phyloP scores from a whole-genome alignment of 2,113 vertebrate genomes.

The Petaurus breviceps region DNA sequence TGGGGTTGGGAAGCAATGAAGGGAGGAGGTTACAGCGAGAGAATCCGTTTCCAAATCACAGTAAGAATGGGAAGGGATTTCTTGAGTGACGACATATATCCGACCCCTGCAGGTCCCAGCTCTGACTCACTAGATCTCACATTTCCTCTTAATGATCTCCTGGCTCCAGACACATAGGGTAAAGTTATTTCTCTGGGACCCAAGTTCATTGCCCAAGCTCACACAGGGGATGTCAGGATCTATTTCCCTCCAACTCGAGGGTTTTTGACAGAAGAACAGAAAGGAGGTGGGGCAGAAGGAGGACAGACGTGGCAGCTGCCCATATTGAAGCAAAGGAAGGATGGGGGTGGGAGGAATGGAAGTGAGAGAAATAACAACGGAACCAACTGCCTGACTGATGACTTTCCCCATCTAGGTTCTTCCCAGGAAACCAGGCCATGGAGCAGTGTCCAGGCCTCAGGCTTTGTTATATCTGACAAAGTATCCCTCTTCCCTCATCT shows the following conservation, averaged over 20 bases:
- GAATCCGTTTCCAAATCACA: background rate
- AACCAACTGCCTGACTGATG: background rate
- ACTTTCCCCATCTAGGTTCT: background rate
- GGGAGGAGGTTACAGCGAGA: background rate
- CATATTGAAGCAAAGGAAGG: background rate
- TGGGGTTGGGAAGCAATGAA: background rate
- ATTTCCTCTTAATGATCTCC: conserved; percentile 5
- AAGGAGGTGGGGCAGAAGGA: background rate
- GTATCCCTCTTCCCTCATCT: background rate
- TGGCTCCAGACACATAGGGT: background rate
- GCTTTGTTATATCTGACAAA: background rate
- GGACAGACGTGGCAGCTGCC: background rate
- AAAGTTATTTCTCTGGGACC: background rate
- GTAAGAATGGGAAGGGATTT: background rate
- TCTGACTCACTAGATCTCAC: background rate
- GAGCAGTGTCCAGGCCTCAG: background rate
- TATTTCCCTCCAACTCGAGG: background rate
- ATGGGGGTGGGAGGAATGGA: background rate
- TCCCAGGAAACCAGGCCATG: background rate
- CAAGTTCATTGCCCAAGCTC: background rate
- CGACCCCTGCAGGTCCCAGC: background rate
- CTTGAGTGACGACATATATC: background rate
- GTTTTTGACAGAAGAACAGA: background rate
- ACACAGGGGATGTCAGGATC: background rate
- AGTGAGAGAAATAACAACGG: background rate